Percentiles rank a stretch among this genome's conserved stretches.
Evolutionary conservation across 2,113 vertebrate species (phyloP).

Genomic region (Myiagra hebetior): DNA sequence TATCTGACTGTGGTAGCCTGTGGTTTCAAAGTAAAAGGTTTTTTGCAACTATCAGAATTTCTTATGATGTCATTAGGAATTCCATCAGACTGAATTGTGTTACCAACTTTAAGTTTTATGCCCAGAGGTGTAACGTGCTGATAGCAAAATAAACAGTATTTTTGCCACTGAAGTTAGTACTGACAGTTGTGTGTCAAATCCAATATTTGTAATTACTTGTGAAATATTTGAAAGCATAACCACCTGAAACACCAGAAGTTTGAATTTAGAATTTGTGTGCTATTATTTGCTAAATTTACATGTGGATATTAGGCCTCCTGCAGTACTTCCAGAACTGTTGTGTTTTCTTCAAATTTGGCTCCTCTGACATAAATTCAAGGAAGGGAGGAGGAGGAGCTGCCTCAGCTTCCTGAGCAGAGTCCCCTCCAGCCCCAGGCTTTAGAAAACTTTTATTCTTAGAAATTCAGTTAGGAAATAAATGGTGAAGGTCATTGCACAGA

Average conservation of each 20-base stretch:
- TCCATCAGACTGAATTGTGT: neutral
- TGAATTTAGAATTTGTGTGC: neutral
- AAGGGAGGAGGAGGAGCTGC: neutral
- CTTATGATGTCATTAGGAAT: neutral
- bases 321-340: neutral
- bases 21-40: neutral
- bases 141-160: neutral
- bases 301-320: accelerated
- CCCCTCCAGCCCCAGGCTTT: neutral
- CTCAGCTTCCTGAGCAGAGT: neutral
- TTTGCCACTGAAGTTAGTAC: neutral
- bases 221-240: neutral
- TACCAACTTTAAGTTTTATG: neutral
- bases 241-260: neutral
- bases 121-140: neutral
- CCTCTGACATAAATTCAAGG: neutral
- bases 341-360: neutral
- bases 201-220: neutral
- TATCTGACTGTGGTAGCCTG: neutral
- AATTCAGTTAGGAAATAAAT: neutral
- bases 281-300: neutral
- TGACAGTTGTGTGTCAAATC: neutral
- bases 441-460: neutral
- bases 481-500: neutral
- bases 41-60: neutral